Base-by-base conservation (phyloP, 2,888 invertebrate genomes). In the Leptinotarsa haldemani region DNA sequence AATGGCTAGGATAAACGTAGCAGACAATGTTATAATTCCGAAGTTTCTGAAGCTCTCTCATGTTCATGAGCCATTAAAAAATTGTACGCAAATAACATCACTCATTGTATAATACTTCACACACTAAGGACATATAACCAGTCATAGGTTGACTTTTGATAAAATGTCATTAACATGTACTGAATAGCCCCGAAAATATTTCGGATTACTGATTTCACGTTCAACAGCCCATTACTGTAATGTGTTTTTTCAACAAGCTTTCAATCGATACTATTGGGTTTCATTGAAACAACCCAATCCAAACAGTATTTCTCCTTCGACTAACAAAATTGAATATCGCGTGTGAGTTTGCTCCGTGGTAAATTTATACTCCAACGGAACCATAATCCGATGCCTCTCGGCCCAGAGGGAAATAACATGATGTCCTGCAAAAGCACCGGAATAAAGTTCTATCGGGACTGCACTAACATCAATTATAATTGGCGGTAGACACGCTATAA, bases 341-440 rank as follows among this genome's bases (percentile, higher is more conserved):
- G 78, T 78, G 79, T 78, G 78, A 79, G 73, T 78, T 75, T 70
- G 71, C 77, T 79, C 73, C 74, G 75, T 69, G 70, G 75, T 78
- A 74, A 79, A 79, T 82, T 81, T 81, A 79, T 80, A 74, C 79
- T 78, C 76, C 78, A 79, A 79, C 81, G 78, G 73, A 74, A 77
- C 71, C 64, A 74, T 73, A 76, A 70, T 77, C 70, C 67, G 70
- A 73, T 74, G 73, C 73, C 70, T 71, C 68, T 70, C 67, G 73
- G 75, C 80, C 84, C 83, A 73, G 74, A 76, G 85, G 84, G 84
- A 85, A 85, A 84, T 84, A 84, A 84, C 84, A 82, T 83, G 83
- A 84, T 84, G 84, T 85, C 84, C 85, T 82, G 83, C 82, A 79
- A 82, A 83, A 82, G 79, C 82, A 81, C 79, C 78, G 83, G 83